Evolutionary conservation across 2,797 vertebrate species (phyloP).

Genomic region (Crypturellus tataupa): DNA sequence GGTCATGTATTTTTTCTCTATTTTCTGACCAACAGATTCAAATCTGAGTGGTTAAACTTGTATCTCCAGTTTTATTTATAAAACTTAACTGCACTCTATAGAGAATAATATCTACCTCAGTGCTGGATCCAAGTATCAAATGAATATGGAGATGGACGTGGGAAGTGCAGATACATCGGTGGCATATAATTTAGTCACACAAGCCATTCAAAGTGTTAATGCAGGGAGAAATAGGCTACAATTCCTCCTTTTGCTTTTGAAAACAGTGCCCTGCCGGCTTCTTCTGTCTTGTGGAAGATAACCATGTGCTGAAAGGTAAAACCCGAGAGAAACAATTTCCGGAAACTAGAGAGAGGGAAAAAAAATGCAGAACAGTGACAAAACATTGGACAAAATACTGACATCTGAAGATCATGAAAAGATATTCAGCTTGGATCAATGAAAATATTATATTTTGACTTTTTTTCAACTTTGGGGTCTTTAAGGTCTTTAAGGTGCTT

Average conservation of each 20-base stretch:
- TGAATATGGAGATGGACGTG: not conserved
- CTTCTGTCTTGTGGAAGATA: not conserved
- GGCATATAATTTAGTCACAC: not conserved
- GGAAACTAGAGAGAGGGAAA: not conserved
- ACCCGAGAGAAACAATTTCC: not conserved
- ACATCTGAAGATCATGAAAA: not conserved
- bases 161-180: not conserved
- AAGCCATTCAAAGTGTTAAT: not conserved
- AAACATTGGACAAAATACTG: not conserved
- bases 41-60: conserved; percentile 1
- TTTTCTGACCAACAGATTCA: conserved; percentile 19
- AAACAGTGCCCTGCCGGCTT: not conserved
- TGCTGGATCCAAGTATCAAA: conserved; percentile 3
- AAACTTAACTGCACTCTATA: not conserved
- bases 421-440: not conserved
- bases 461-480: not conserved
- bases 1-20: not conserved
- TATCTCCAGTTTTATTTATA: not conserved
- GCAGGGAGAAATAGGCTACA: not conserved
- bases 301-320: not conserved
- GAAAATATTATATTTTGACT: not conserved
- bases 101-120: conserved; percentile 29
- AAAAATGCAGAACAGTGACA: not conserved
- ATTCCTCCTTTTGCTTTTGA: not conserved
- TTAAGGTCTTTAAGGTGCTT: not conserved